A percentile compares a stretch with the other conserved stretches of the same genome.
These are phyloP conservation scores for Orientallactaga bullata DNA, from an alignment of 2,113 vertebrate species.

Conservation along the genomic window DNA sequence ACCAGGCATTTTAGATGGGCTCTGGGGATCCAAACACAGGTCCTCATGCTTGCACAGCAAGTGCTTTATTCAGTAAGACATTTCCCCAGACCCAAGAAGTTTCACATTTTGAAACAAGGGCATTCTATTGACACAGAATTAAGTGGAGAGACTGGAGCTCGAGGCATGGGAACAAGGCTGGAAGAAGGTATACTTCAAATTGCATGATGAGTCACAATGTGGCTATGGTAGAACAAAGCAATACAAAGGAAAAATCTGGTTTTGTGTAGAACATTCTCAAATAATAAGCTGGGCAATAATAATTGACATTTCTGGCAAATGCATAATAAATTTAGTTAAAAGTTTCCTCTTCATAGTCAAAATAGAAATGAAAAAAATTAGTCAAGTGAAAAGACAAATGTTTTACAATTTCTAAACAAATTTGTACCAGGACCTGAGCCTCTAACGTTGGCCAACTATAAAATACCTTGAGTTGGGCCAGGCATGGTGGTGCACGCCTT, in stretches of 20 bases:
- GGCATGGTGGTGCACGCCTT: too few species aligned
- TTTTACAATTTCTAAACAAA: background rate
- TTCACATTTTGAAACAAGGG: background rate
- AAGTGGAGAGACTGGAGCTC: background rate
- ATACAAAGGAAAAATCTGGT: background rate
- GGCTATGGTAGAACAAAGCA: background rate
- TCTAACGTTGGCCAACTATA: background rate
- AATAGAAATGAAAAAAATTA: conserved; percentile 35
- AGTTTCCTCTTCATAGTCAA: background rate
- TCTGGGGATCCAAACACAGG: too few species aligned
- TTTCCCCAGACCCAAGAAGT: too few species aligned
- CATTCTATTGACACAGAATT: background rate
- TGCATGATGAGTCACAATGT: background rate
- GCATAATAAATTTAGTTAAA: background rate
- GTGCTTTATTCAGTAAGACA: too few species aligned
- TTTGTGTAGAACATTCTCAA: background rate
- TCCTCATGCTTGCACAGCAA: too few species aligned
- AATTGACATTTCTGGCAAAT: background rate
- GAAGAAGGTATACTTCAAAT: background rate
- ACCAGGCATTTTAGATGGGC: too few species aligned
- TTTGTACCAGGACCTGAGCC: background rate
- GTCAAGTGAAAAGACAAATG: background rate
- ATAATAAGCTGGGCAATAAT: background rate
- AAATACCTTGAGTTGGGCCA: background rate
- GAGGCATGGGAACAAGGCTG: background rate